A percentile compares a stretch with the other conserved stretches of the same genome.
These are phyloP conservation scores for Aleiodes alternator DNA, from an alignment of 2,888 invertebrate species.

Conservation along the genomic window DNA sequence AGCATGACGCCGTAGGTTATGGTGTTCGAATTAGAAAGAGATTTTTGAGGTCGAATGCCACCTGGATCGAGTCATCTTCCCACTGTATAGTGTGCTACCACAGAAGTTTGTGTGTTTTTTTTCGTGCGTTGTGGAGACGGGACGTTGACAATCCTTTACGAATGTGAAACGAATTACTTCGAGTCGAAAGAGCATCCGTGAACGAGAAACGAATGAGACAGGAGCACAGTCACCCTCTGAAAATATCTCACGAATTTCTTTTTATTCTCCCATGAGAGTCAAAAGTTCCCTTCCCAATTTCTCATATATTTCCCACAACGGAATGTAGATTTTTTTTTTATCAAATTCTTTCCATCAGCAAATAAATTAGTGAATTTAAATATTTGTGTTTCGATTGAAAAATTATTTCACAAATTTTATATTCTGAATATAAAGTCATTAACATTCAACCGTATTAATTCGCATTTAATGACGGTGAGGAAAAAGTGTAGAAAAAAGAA, in stretches of 20 bases:
- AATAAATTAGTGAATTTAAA: not conserved
- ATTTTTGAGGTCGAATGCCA: slow-evolving; percentile 32
- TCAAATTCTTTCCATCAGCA: not conserved
- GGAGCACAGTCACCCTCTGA: not conserved
- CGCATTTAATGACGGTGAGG: slow-evolving; percentile 1
- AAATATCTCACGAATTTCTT: slow-evolving; percentile 17
- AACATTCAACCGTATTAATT: slow-evolving; percentile 23
- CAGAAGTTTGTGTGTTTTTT: slow-evolving; percentile 26
- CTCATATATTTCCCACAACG: not conserved
- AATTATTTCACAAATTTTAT: slow-evolving; percentile 2
- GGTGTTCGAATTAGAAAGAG: slow-evolving; percentile 11
- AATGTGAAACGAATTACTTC: slow-evolving; percentile 53
- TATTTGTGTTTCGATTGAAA: not conserved
- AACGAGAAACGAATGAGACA: slow-evolving; percentile 36
- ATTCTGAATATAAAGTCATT: slow-evolving; percentile 27
- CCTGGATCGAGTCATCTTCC: slow-evolving; percentile 40
- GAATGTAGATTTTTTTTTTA: not conserved
- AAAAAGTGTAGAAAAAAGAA: slow-evolving; percentile 3
- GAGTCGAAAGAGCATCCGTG: slow-evolving; percentile 7
- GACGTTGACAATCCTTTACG: slow-evolving; percentile 50
- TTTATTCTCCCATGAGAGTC: slow-evolving; percentile 26
- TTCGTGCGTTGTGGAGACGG: slow-evolving; percentile 23
- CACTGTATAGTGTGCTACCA: slow-evolving; percentile 3
- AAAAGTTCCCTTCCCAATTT: not conserved
- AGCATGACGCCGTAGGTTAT: slow-evolving; percentile 19